Base-by-base conservation (phyloP, 2,113 vertebrate species). In the Chloropsis hardwickii region DNA sequence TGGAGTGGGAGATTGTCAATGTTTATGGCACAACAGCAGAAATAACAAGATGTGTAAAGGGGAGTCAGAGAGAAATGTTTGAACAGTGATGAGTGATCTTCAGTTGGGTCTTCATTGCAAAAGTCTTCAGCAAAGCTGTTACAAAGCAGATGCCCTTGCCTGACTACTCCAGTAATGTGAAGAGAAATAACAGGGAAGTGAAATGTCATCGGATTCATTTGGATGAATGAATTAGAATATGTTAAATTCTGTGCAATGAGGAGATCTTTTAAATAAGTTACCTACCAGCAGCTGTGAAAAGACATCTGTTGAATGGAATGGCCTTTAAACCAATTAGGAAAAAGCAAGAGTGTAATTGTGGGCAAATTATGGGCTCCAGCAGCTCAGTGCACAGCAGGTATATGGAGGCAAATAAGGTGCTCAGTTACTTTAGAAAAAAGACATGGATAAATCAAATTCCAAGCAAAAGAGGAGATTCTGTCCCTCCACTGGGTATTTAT, bases 361-460 rank as follows among this genome's bases (percentile, higher is more conserved):
- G 82, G 77, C 72, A 88, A 92, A 95, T 86, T 37, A 92, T 12
- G 61, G 77, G 77, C 80, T 95, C 67, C 45, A 88, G 69, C 85
- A 90, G 90, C 86, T 81, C 80, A 50, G 53, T 48, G 82, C 80
- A 88, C 88, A 86, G 86, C 93, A 88, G 79, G 94, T 86, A 85
- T 37, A 74, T 70, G 76, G 83, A 92, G 47, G 71, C 44, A 88
- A 94, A 88, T 0, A 2, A 86, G 82, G 92, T 65, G 57, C 82
- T 86, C 47, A 10, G n/a, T 92, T 81, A 73, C 44, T 53, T 96
- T 35, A 78, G 69, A 60, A 86, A 88, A 95, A 67, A 88, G 65
- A 93, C 37, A 72, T 20, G 35, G 17, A 86, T 71, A 71, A 90
- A 93, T 77, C 67, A 91, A 92, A 91, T 84, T 56, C 54, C 47